phyloP scores from a whole-genome alignment of 2,888 invertebrate genomes.

The Zelleria hepariella region DNA sequence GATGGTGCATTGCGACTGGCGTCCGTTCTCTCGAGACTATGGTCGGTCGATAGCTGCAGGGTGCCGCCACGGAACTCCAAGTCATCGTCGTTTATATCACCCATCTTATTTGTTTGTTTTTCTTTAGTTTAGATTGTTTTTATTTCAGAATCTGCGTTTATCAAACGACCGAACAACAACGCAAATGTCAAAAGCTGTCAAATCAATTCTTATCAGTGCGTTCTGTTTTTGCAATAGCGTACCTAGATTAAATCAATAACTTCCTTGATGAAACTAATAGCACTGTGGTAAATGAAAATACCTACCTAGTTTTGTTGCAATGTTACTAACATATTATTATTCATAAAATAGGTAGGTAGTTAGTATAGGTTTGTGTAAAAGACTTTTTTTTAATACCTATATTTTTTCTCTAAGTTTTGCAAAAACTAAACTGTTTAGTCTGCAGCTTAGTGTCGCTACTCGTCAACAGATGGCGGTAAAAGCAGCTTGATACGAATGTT shows the following conservation, averaged over 20 bases:
- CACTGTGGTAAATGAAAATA: too few relatives aligned
- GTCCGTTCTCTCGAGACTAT: conserved; percentile 26
- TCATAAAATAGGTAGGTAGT: too few relatives aligned
- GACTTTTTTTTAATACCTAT: too few relatives aligned
- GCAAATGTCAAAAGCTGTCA: not conserved
- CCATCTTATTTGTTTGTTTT: conserved; percentile 30
- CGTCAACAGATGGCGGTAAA: not conserved
- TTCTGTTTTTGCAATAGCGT: not conserved
- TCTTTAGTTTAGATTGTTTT: conserved; percentile 7
- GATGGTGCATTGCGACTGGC: conserved; percentile 28
- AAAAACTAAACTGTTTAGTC: not conserved
- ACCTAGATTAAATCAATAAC: too few relatives aligned
- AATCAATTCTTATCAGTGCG: not conserved
- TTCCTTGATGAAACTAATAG: too few relatives aligned
- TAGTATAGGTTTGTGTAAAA: too few relatives aligned
- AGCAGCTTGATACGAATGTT: not conserved
- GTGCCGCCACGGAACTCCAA: conserved; percentile 72
- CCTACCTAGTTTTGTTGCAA: too few relatives aligned
- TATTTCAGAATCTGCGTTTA: conserved; percentile 8
- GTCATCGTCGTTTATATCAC: conserved; percentile 68
- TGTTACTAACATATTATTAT: too few relatives aligned
- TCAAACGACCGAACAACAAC: not conserved
- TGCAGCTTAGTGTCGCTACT: not conserved
- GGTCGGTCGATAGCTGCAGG: conserved; percentile 51
- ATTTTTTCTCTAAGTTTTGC: not conserved